phyloP scores from a whole-genome alignment of 1,140 invertebrate genomes.

The Telenomus remus region DNA sequence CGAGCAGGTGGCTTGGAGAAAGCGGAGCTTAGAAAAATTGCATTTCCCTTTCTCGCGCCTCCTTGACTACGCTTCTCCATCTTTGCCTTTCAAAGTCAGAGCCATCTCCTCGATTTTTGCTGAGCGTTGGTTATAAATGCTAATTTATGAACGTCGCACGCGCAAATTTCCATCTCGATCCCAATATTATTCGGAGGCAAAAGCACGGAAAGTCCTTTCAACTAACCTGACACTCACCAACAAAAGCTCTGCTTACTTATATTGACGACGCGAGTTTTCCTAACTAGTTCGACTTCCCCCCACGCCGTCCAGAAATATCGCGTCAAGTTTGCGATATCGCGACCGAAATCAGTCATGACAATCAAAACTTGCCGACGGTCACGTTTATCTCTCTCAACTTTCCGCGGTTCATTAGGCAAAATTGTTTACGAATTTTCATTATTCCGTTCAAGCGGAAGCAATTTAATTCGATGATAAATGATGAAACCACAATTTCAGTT shows the following conservation, averaged over 20 bases:
- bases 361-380: slow-evolving; percentile 12
- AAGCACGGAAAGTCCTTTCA: slow-evolving; percentile 38
- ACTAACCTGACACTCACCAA: slow-evolving; percentile 12
- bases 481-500: no score
- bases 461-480: neutral
- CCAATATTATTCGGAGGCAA: slow-evolving; percentile 21
- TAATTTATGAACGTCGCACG: slow-evolving; percentile 62
- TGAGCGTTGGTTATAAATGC: slow-evolving; percentile 69
- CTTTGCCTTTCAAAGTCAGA: slow-evolving; percentile 55
- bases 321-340: slow-evolving; percentile 28
- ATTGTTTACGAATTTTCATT: slow-evolving; percentile 26
- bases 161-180: slow-evolving; percentile 32
- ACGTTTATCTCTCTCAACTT: slow-evolving; percentile 11
- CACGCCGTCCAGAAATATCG: slow-evolving; percentile 10
- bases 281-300: slow-evolving; percentile 23
- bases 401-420: slow-evolving; percentile 26
- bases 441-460: neutral
- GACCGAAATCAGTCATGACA: slow-evolving; percentile 35
- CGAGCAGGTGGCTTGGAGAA: slow-evolving; percentile 67
- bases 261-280: slow-evolving; percentile 39
- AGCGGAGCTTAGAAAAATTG: slow-evolving; percentile 70
- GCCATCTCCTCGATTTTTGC: slow-evolving; percentile 61
- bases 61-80: slow-evolving; percentile 26
- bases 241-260: slow-evolving; percentile 30
- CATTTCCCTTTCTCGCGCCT: slow-evolving; percentile 59